These are phyloP conservation scores for Chalcosyrphus nemorum DNA, from an alignment of 2,888 invertebrate genomes.

Conservation along the genomic window DNA sequence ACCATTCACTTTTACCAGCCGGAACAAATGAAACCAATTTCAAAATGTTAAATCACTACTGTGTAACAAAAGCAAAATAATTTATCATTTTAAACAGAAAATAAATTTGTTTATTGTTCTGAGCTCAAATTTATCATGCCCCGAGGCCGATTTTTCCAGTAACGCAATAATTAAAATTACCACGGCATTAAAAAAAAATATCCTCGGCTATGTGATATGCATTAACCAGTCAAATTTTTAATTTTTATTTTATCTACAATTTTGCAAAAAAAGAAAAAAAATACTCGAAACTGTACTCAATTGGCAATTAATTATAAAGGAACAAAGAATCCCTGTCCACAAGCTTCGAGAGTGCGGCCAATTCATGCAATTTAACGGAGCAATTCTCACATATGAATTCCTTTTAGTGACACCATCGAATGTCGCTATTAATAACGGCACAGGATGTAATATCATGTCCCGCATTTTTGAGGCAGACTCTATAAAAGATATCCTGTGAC, in stretches of 20 bases:
- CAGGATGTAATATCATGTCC: constrained; percentile 27
- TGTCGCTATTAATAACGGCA: constrained; percentile 29
- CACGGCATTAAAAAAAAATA: too few relatives aligned
- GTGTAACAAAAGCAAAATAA: constrained; percentile 18
- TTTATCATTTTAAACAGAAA: constrained; percentile 45
- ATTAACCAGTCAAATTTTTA: background rate
- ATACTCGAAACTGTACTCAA: constrained; percentile 30
- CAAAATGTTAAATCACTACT: too few relatives aligned
- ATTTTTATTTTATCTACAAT: too few relatives aligned
- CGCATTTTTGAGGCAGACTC: background rate
- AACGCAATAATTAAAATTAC: constrained; percentile 54
- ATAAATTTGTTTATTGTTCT: constrained; percentile 49
- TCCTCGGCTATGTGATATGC: background rate
- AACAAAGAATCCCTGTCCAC: constrained; percentile 31
- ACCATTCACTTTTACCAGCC: background rate
- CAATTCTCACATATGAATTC: constrained; percentile 28
- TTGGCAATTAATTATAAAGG: constrained; percentile 55
- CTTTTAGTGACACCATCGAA: constrained; percentile 4
- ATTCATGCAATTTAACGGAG: constrained; percentile 32
- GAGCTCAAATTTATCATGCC: constrained; percentile 27
- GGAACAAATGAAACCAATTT: background rate
- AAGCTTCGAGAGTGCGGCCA: background rate
- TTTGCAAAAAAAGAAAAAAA: constrained; percentile 9
- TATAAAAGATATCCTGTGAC: background rate
- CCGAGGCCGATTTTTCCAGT: background rate